Evolutionary conservation across 2,797 vertebrate species (phyloP), one percentile per base, ranked within the genome.

Genomic region (Neosilurus hyrtlii): DNA sequence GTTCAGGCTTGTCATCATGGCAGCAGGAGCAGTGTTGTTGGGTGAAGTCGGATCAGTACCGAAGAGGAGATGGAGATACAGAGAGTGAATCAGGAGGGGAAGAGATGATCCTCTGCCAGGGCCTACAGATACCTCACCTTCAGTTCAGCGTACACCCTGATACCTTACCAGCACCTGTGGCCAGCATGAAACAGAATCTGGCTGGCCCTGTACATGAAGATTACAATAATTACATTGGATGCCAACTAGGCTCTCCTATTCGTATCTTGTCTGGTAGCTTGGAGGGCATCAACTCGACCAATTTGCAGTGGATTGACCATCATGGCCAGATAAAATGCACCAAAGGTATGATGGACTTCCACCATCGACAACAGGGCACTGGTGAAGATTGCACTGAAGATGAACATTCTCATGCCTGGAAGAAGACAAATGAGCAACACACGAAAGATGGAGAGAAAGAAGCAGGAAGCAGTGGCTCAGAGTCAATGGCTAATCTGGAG

Each of bases 201-300:
- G 61, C 86, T 16, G 77, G 26, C 57, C 22, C 84, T 26, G 67
- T 26, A n/a, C 85, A 78, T 0, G 90, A 93, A 59, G 79, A 84
- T n/a, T 89, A 89, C 85, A 88, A 87, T 80, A 80, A 90, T 86
- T 30, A 87, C 16, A 84, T 89, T 9, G 86, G 87, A 81, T 80
- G 87, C 7, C 90, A 86, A 30, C 76, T 88, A 0, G 83, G 91
- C 54, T 92, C 92, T 57, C 80, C 92, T 49, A 87, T 94, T 79
- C 90, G 93, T 75, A 88, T 92, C n/a, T 89, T 94, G 20, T 95
- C 94, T 9, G 89, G 92, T 2, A 94, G 93, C 86, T 88, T 94
- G 78, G 93, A 94, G 80, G 93, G 92, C 85, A 93, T 95, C 78
- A 87, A 92, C 49, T 86, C 90, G 16, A 85, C 79, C 5, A 63